Evolutionary conservation across 1,140 invertebrate species (phyloP).

Genomic region (Pseudomyrmex concolor): DNA sequence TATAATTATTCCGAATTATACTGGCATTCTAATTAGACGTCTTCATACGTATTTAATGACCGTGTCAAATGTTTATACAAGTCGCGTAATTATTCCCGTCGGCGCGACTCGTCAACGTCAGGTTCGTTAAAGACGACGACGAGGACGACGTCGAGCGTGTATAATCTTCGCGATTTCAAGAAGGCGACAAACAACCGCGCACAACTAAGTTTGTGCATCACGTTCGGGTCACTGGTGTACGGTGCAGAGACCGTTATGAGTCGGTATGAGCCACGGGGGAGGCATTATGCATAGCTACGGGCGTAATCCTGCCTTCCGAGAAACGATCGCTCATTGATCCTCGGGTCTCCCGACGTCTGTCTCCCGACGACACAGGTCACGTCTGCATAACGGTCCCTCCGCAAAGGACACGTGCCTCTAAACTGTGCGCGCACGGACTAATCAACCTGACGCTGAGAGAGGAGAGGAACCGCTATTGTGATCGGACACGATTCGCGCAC

Average conservation of each 20-base stretch:
- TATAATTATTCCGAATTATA: constrained; percentile 20
- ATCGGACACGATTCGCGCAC: constrained; percentile 40
- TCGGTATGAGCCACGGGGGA: constrained; percentile 53
- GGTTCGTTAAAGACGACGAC: neutral
- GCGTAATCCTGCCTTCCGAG: constrained; percentile 72
- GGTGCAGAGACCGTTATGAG: constrained; percentile 68
- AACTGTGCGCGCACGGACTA: constrained; percentile 60
- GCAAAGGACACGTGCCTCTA: constrained; percentile 70
- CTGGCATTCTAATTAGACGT: constrained; percentile 3
- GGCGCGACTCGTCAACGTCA: constrained; percentile 26
- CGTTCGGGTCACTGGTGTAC: constrained; percentile 69
- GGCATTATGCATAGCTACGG: constrained; percentile 71
- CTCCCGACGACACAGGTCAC: constrained; percentile 66
- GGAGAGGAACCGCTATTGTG: constrained; percentile 60
- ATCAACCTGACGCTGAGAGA: constrained; percentile 64
- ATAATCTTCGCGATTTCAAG: constrained; percentile 11
- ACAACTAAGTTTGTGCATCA: constrained; percentile 54
- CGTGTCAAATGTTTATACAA: constrained; percentile 32
- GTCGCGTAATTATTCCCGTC: constrained; percentile 35
- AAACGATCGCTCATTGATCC: constrained; percentile 74
- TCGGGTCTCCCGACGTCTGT: constrained; percentile 29
- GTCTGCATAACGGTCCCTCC: constrained; percentile 71
- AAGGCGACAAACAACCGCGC: constrained; percentile 40
- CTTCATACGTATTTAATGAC: constrained; percentile 8
- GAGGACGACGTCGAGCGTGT: neutral